Base-by-base conservation (phyloP, 2,888 invertebrate genomes). In the Drosophila recens region DNA sequence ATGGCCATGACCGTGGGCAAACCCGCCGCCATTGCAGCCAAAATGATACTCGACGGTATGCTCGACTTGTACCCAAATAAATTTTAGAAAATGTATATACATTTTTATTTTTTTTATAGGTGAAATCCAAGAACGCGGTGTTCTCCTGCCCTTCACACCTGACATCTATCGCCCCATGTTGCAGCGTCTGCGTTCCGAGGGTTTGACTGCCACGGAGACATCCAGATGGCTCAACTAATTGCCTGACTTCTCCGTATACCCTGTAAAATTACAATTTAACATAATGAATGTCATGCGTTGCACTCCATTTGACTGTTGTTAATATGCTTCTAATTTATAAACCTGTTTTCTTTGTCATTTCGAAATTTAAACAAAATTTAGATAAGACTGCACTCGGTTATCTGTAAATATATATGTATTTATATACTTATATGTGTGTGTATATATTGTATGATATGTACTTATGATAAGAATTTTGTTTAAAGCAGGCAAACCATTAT, bases 51-150 rank as follows among this genome's bases (percentile, higher is more conserved):
- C 13, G 98, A 98, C 92, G 99, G 92, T 91, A 34, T 52, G 73
- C 34, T 13, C 4, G 1, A 27, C 20, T 11, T 20, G 15, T 30
- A 2, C 1, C 3, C 9, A 15, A 15, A 15, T 40, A 8, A 30
- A 2, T 30, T 2, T 30, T 30, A 30, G 30, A 8, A 20, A 6
- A 1, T 20, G 4, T 10, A n/a, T 1, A 34, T 8, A 27, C 5
- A 3, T 17, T 15, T 13, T 0, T n/a, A 4, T 36, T 10, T 3
- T 3, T 6, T 8, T 13, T 17, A 0, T 13, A 92, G 92, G 98
- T 87, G 99, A 99, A 94, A 99, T 99, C 86, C 99, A 99, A 93
- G 96, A 97, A 77, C 96, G 97, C 68, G 99, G 99, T 4, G 97
- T 98, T 74, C 95, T 99, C 15, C 93, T 98, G 43, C 99, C 99